Conservation (phyloP, 2,888 invertebrate genomes). For the Temnothorax rugatulus region DNA sequence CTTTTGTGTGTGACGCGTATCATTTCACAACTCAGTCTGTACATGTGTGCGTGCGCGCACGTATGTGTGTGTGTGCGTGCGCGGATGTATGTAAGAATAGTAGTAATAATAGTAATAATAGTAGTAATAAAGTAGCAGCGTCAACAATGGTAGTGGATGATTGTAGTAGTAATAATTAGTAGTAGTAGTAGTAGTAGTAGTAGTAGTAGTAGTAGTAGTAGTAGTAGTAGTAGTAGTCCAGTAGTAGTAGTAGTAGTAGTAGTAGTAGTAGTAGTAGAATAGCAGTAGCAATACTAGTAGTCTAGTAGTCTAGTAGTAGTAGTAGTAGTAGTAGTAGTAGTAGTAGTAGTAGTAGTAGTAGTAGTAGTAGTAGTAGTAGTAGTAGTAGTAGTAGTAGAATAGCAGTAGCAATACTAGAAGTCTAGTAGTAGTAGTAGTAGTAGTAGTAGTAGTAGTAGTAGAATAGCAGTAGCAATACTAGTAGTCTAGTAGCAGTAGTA, state of each 20-base stretch:
- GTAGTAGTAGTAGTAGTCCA: background rate
- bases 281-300: no score
- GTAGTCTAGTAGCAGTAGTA: background rate
- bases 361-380: accelerated
- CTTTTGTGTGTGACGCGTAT: conserved; percentile 15
- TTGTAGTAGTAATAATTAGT: background rate
- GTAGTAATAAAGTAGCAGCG: background rate
- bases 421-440: background rate
- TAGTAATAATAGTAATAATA: background rate
- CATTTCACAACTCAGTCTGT: conserved; percentile 42
- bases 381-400: background rate
- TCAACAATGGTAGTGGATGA: background rate
- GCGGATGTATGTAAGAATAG: conserved; percentile 3
- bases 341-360: background rate
- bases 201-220: background rate
- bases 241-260: background rate
- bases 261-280: background rate
- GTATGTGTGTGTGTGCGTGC: conserved; percentile 39
- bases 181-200: background rate
- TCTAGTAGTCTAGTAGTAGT: background rate
- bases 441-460: background rate
- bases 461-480: background rate
- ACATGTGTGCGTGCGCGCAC: conserved; percentile 31
- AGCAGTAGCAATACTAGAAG: background rate
- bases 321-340: background rate